Evolutionary conservation across 2,797 vertebrate species (phyloP), one percentile per base, ranked within the genome.

Genomic region (Propithecus perrieri): DNA sequence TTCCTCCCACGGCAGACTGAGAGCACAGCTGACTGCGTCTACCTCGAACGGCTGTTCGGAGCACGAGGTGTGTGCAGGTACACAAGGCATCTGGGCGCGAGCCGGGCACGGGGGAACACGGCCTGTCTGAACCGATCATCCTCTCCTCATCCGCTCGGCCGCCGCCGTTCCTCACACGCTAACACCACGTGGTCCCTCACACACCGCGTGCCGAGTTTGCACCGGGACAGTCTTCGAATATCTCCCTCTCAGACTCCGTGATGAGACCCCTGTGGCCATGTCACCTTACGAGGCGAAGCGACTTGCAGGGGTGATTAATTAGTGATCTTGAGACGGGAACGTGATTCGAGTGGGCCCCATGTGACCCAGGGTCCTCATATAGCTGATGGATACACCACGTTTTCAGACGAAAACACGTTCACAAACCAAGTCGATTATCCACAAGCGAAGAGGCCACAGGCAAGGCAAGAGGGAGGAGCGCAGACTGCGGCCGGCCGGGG

Each of bases 61-160:
- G 79, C 38, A 12, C 61, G 1, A 7, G 7, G 18, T 8, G 57
- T 2, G 1, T 28, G 33, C 10, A 12, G 38, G 38, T 0, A 11
- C 43, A 17, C 15, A 50, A 5, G 35, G 76, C 71, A 35, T 24
- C 2, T 12, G 57, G 67, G 28, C 22, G 14, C 0, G 33, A 0
- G 8, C 13, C 30, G 2, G 35, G 2, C 30, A 59, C 38, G 28
- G 4, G 69, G 1, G 12, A 17, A 30, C 12, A 7, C 48, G 4
- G 1, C 1, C 24, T 2, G 13, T 7, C 38, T 35, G 2, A 11
- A 15, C 41, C 13, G 1, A 22, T 28, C 2, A 46, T 15, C 5
- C 41, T 72, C 67, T 35, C 35, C 63, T 69, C 33, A 1, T 9
- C 35, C 22, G 4, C 57, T 53, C 5, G 3, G 14, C 63, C 7